Evolutionary conservation across 2,113 vertebrate species (phyloP).

Genomic region (Triplophysa dalaica): DNA sequence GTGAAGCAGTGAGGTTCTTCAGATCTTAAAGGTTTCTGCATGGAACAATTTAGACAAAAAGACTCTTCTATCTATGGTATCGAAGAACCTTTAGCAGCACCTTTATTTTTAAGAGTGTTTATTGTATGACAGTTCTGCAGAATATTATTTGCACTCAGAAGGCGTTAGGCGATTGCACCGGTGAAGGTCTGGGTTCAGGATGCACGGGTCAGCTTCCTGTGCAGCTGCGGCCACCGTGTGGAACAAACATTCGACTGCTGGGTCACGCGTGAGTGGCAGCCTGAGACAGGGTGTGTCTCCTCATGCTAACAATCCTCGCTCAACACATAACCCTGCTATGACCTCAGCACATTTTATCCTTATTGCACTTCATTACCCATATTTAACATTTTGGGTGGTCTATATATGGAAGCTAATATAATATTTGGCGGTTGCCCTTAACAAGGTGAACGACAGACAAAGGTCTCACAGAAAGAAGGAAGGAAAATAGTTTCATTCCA

Average conservation of each 20-base stretch:
- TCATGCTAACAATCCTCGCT: not conserved
- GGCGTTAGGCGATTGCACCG: too few relatives aligned
- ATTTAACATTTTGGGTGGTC: not conserved
- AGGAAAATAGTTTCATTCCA: slow-evolving; percentile 9
- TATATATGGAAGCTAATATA: not conserved
- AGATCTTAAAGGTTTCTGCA: too few relatives aligned
- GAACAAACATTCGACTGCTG: slow-evolving; percentile 16
- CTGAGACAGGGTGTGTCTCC: slow-evolving; percentile 46
- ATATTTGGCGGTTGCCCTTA: not conserved
- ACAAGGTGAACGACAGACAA: not conserved
- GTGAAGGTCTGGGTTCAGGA: slow-evolving; percentile 31
- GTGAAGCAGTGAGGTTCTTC: too few relatives aligned
- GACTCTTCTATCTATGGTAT: too few relatives aligned
- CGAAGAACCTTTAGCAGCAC: too few relatives aligned
- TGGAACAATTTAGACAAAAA: too few relatives aligned
- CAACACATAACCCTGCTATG: slow-evolving; percentile 3
- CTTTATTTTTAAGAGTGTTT: too few relatives aligned
- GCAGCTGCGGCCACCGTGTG: slow-evolving; percentile 51
- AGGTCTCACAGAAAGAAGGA: not conserved
- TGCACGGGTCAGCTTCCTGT: slow-evolving; percentile 50
- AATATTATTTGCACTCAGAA: not conserved
- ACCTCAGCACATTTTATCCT: not conserved
- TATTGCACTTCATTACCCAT: not conserved
- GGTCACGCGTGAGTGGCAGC: slow-evolving; percentile 40
- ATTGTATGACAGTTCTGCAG: not conserved